Base-by-base conservation (phyloP, 2,113 vertebrate species). In the Canis aureus region DNA sequence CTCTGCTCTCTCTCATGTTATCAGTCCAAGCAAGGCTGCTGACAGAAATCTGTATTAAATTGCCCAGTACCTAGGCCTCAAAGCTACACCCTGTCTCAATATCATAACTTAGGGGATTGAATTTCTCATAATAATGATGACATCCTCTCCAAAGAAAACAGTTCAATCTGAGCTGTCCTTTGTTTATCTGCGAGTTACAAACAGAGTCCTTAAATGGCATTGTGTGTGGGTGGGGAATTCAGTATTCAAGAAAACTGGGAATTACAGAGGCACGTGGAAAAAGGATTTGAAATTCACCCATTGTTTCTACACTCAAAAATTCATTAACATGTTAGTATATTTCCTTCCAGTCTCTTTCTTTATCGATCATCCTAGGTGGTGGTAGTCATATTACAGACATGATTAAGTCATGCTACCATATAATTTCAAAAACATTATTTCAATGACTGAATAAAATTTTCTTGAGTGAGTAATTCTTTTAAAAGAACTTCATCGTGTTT, bases 231-330 rank as follows among this genome's bases (percentile, higher is more conserved):
- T 59, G 32, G 83, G n/a, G 79, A 11, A 79, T n/a, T 89, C 89
- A 95, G 84, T 69, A 74, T 79, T 80, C 94, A 92, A 82, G 71
- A 91, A 93, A 92, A 76, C 4, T 23, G 80, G 95, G 69, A 98
- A 94, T 96, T 95, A 96, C 87, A 95, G 89, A 96, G 96, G 76
- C 11, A 5, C 69, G 59, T 29, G 74, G 95, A 27, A 49, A 92
- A 79, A 62, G 49, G 16, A 76, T 84, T 95, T 85, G 13, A 94
- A 90, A 87, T 66, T 81, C 55, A 89, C 38, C 82, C 55, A 96
- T 96, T 96, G 92, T 97, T 87, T 92, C 35, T 22, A 20, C 3
- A n/a, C 0, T 92, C 57, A 62, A 76, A 76, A 89, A 51, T 32
- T 55, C 91, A 81, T 95, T 94, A 95, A 53, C 55, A 43, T 4